phyloP scores from a whole-genome alignment of 2,113 vertebrate species.

The Camelus dromedarius region DNA sequence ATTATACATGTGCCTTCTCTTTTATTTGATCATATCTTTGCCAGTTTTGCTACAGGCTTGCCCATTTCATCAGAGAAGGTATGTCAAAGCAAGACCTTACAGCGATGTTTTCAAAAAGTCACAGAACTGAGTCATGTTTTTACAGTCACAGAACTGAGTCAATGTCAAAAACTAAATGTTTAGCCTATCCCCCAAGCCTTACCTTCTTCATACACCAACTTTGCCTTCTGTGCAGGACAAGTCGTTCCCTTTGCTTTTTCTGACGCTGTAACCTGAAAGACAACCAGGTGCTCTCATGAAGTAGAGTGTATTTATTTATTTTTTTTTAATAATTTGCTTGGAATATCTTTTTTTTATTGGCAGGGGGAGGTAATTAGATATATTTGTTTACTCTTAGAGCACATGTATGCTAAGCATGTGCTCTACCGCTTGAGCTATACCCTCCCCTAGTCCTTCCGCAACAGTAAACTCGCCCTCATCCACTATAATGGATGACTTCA shows the following conservation, averaged over 20 bases:
- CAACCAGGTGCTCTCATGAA: constrained; percentile 69
- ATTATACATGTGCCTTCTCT: not conserved
- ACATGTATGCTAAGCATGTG: too few species aligned
- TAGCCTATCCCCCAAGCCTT: constrained; percentile 62
- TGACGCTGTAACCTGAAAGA: constrained; percentile 91
- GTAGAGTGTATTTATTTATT: not conserved
- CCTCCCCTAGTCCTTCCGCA: not conserved
- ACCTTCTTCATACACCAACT: constrained; percentile 98
- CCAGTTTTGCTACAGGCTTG: not conserved
- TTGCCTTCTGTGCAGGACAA: constrained; percentile 92
- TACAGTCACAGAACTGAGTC: not conserved
- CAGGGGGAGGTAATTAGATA: too few species aligned
- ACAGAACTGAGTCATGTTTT: not conserved
- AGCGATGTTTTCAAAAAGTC: not conserved
- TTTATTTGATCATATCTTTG: not conserved
- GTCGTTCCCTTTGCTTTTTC: constrained; percentile 83
- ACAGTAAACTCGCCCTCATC: not conserved
- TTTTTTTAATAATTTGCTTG: too few species aligned
- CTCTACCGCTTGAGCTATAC: too few species aligned
- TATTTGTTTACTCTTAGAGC: too few species aligned
- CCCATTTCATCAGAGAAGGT: not conserved
- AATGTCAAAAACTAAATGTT: not conserved
- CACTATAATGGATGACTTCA: not conserved
- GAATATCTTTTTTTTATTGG: too few species aligned
- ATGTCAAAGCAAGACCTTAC: not conserved